These are phyloP conservation scores for Phrynosoma blainvillii DNA, from an alignment of 2,113 vertebrate genomes.

Conservation along the genomic window DNA sequence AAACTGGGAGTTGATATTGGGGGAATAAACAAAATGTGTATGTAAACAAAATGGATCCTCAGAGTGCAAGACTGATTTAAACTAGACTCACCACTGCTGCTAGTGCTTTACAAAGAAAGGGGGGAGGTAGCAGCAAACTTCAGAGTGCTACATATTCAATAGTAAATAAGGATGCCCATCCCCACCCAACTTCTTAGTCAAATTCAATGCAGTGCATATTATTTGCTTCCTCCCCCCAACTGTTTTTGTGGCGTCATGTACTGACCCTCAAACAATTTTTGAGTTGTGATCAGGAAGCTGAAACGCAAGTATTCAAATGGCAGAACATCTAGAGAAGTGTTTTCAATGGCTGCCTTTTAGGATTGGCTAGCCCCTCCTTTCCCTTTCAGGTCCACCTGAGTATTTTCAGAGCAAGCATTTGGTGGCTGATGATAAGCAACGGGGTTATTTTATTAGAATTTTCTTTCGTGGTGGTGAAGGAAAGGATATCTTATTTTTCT, in stretches of 20 bases:
- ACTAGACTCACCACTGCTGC: not conserved
- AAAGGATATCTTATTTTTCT: constrained; percentile 9
- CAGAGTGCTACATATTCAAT: not conserved
- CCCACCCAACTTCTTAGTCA: no score
- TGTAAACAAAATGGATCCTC: no score
- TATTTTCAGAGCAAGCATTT: constrained; percentile 7
- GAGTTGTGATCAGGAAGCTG: not conserved
- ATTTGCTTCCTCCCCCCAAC: not conserved
- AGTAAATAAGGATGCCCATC: not conserved
- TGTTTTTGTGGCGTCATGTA: not conserved
- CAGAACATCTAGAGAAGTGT: not conserved
- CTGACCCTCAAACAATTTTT: not conserved
- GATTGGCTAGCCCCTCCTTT: not conserved
- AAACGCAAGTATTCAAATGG: not conserved
- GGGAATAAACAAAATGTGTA: no score
- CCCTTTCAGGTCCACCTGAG: constrained; percentile 12
- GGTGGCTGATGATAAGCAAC: constrained; percentile 26
- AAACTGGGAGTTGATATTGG: no score
- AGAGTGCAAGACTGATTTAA: not conserved
- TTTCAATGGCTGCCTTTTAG: not conserved
- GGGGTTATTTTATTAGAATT: not conserved
- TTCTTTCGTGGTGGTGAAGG: not conserved
- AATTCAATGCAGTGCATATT: not conserved
- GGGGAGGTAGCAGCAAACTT: not conserved
- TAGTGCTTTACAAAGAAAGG: not conserved